Percentiles rank a stretch among this genome's conserved stretches.
Conservation (phyloP, 2,113 vertebrate species). For the Dendropsophus ebraccatus region DNA sequence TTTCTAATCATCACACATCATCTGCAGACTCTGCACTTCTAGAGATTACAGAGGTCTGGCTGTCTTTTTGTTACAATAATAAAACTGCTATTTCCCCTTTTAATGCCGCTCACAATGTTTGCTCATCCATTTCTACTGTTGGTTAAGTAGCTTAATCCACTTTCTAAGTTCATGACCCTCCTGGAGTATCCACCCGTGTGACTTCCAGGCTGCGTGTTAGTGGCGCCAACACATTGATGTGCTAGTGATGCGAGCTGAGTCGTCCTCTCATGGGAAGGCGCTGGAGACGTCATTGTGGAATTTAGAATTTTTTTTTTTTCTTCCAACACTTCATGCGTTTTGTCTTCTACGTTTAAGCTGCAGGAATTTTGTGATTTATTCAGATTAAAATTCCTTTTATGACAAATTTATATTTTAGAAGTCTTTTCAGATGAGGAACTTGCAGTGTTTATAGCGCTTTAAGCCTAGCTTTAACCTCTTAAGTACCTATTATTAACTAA, state of each 20-base stretch:
- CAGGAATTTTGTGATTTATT: slow-evolving; percentile 8
- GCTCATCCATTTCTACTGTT: neutral
- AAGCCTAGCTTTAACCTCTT: neutral
- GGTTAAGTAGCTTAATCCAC: slow-evolving; percentile 7
- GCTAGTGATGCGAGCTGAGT: neutral
- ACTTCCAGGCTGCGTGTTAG: slow-evolving; percentile 9
- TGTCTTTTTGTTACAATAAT: neutral
- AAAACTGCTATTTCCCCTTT: neutral
- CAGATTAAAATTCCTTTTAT: slow-evolving; percentile 14
- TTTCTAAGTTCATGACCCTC: slow-evolving; percentile 36
- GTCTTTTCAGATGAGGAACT: neutral
- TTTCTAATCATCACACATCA: neutral
- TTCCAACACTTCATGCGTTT: neutral
- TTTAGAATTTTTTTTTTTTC: neutral
- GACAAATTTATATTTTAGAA: neutral
- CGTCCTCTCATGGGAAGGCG: neutral
- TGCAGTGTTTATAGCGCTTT: neutral
- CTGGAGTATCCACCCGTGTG: neutral
- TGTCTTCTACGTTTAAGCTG: neutral
- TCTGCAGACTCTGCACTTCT: neutral
- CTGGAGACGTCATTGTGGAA: slow-evolving; percentile 5
- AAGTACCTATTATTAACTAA: neutral
- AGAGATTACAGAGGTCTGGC: neutral
- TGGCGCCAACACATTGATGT: slow-evolving; percentile 10
- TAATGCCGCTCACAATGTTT: neutral